Conservation (phyloP, 2,888 invertebrate species). For the Cosmia pyralina region DNA sequence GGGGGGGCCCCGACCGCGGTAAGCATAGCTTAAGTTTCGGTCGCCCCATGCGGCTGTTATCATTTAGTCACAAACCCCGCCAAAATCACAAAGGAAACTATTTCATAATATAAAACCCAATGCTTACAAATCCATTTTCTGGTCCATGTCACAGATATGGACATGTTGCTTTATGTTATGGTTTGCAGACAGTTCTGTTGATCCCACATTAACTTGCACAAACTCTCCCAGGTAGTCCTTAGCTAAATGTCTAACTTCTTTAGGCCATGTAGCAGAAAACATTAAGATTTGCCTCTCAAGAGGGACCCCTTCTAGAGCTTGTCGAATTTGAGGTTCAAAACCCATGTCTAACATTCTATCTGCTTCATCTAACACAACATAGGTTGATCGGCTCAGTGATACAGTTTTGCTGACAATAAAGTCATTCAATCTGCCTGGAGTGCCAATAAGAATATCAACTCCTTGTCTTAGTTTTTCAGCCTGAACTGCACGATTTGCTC, state of each 20-base stretch:
- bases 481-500: slow-evolving; percentile 93
- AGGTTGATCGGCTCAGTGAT: slow-evolving; percentile 93
- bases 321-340: slow-evolving; percentile 98
- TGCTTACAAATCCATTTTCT: slow-evolving; percentile 90
- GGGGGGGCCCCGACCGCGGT: too few species aligned
- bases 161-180: slow-evolving; percentile 96
- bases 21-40: too few species aligned
- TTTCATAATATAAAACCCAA: slow-evolving; percentile 52
- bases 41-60: too few species aligned
- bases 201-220: slow-evolving; percentile 97
- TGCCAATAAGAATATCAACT: slow-evolving; percentile 96
- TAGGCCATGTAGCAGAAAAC: slow-evolving; percentile 99
- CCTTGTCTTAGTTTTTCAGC: slow-evolving; percentile 92
- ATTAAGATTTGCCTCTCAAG: slow-evolving; percentile 98
- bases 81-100: not conserved
- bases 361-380: slow-evolving; percentile 96
- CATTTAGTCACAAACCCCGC: too few species aligned
- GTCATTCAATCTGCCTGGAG: slow-evolving; percentile 96
- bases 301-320: slow-evolving; percentile 96
- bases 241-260: slow-evolving; percentile 97
- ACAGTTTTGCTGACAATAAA: slow-evolving; percentile 93
- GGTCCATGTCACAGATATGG: slow-evolving; percentile 95
- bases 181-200: slow-evolving; percentile 95
- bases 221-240: slow-evolving; percentile 97
- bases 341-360: slow-evolving; percentile 99